A percentile compares a stretch with the other conserved stretches of the same genome.
phyloP scores from a whole-genome alignment of 2,113 vertebrate genomes.

The Sander lucioperca region DNA sequence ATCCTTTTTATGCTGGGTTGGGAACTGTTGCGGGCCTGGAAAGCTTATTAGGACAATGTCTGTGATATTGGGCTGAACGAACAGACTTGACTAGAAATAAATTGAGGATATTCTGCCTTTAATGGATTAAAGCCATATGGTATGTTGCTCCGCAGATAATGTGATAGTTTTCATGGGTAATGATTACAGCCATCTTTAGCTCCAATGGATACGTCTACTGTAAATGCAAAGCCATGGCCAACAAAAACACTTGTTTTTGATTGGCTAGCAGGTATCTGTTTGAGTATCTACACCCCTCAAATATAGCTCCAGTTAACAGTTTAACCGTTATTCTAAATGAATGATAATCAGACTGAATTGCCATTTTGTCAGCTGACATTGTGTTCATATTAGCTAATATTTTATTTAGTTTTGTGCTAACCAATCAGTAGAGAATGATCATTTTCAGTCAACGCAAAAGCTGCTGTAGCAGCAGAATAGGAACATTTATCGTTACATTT shows the following conservation, averaged over 20 bases:
- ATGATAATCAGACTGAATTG: not conserved
- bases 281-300: not conserved
- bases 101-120: not conserved
- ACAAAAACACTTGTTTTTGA: not conserved
- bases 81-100: constrained; percentile 15
- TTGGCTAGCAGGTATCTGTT: not conserved
- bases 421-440: not conserved
- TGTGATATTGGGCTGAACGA: constrained; percentile 6
- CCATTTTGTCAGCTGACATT: not conserved
- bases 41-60: not conserved
- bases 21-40: constrained; percentile 10
- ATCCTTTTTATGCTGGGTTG: constrained; percentile 16
- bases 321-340: not conserved
- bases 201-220: not conserved
- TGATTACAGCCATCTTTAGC: not conserved
- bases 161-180: not conserved
- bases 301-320: not conserved
- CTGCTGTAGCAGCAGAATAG: not conserved
- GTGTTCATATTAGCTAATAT: not conserved
- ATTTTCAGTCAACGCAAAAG: not conserved
- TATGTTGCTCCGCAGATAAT: not conserved
- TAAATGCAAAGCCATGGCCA: not conserved
- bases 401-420: not conserved
- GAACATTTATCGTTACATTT: not conserved
- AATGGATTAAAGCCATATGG: not conserved